Evolutionary conservation across 2,888 invertebrate species (phyloP).

Genomic region (Rhodophaea formosa): DNA sequence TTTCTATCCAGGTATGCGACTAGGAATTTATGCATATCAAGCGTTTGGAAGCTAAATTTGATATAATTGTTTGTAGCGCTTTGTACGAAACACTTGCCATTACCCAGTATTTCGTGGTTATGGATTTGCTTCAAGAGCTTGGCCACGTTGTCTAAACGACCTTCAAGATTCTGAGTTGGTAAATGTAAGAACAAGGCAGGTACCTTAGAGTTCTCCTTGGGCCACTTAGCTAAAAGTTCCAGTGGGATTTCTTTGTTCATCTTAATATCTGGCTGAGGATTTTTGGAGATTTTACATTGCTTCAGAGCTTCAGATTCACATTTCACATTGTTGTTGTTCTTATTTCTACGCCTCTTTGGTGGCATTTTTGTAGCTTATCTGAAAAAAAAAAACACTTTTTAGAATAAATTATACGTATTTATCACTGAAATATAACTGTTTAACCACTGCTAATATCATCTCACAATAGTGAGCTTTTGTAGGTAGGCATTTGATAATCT

Average conservation of each 20-base stretch:
- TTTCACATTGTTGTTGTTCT: neutral
- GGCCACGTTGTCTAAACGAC: no score
- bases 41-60: constrained; percentile 31
- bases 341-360: neutral
- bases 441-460: no score
- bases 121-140: neutral
- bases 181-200: neutral
- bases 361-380: neutral
- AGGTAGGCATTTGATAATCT: no score
- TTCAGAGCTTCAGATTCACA: neutral
- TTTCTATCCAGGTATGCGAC: constrained; percentile 47
- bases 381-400: neutral
- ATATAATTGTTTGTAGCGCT: neutral
- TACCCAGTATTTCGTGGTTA: neutral
- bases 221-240: neutral
- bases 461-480: no score
- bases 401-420: no score
- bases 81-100: neutral
- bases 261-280: neutral
- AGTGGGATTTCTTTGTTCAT: neutral
- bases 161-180: neutral
- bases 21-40: constrained; percentile 46
- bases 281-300: neutral
- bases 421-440: no score
- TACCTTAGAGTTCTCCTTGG: neutral